These are phyloP conservation scores for Sebastes matsubarae DNA, from an alignment of 2,797 vertebrate genomes.

Conservation along the genomic window DNA sequence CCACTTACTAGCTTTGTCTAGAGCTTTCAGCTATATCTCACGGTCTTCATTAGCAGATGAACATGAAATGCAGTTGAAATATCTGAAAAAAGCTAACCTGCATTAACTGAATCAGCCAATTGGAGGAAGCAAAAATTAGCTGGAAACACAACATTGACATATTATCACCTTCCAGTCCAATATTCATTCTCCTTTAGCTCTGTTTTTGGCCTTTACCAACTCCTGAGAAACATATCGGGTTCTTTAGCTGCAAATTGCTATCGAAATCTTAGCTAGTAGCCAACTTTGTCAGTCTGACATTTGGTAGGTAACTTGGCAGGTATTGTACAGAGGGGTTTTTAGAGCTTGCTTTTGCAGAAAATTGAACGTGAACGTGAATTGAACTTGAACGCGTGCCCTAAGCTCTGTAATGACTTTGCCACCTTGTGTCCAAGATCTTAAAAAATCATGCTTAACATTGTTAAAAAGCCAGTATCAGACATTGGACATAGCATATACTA, in stretches of 20 bases:
- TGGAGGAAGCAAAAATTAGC: not conserved
- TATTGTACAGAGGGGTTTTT: not conserved
- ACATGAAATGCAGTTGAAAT: not conserved
- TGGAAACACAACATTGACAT: not conserved
- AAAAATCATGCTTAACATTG: not conserved
- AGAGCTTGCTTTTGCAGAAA: not conserved
- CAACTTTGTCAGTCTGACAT: not conserved
- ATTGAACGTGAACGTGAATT: no score
- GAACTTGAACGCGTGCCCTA: not conserved
- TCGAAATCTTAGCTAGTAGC: not conserved
- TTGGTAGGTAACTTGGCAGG: not conserved
- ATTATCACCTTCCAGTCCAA: not conserved
- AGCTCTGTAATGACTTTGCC: conserved; percentile 18
- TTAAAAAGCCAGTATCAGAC: not conserved
- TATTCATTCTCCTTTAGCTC: not conserved
- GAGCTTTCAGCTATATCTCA: not conserved
- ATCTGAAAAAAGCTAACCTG: not conserved
- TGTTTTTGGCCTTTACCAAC: not conserved
- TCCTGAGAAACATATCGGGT: not conserved
- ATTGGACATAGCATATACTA: not conserved
- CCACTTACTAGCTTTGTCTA: not conserved
- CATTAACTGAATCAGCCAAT: not conserved
- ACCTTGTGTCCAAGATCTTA: not conserved
- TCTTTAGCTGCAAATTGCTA: not conserved
- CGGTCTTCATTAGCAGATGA: not conserved